phyloP scores from a whole-genome alignment of 2,888 invertebrate species.

The Tortricodes alternella region DNA sequence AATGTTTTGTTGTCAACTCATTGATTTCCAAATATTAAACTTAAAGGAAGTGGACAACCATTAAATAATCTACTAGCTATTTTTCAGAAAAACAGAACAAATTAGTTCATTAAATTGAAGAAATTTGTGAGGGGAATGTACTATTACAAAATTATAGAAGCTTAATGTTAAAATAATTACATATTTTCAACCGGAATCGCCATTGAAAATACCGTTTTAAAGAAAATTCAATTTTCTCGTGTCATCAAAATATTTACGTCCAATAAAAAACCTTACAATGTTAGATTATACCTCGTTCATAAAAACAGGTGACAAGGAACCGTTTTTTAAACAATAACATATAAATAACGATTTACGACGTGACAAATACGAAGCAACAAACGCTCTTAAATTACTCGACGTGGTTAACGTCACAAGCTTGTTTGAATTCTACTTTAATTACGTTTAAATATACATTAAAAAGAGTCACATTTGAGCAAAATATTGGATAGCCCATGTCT shows the following conservation, averaged over 20 bases:
- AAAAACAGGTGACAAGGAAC: slow-evolving; percentile 43
- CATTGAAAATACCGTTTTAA: too few relatives aligned
- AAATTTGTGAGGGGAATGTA: too few relatives aligned
- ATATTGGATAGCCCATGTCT: too few relatives aligned
- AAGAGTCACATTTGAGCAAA: too few relatives aligned
- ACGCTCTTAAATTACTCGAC: slow-evolving; percentile 60
- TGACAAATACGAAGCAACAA: slow-evolving; percentile 63
- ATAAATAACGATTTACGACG: slow-evolving; percentile 65
- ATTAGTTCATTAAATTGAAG: too few relatives aligned
- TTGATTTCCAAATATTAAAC: neutral
- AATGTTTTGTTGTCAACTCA: neutral
- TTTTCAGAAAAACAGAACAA: too few relatives aligned
- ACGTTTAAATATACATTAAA: slow-evolving; percentile 43
- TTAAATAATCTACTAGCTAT: neutral
- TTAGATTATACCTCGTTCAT: slow-evolving; percentile 21
- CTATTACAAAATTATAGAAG: neutral
- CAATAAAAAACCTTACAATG: slow-evolving; percentile 32
- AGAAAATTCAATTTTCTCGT: neutral
- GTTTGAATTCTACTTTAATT: slow-evolving; percentile 42
- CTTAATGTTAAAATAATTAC: neutral
- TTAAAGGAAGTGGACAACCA: neutral
- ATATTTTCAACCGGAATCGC: too few relatives aligned
- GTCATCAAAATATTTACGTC: neutral
- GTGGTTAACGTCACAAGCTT: slow-evolving; percentile 53
- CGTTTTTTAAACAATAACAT: slow-evolving; percentile 49